These are phyloP conservation scores for Lamellibrachia luymesi DNA, from an alignment of 1,140 invertebrate species.

Conservation along the genomic window DNA sequence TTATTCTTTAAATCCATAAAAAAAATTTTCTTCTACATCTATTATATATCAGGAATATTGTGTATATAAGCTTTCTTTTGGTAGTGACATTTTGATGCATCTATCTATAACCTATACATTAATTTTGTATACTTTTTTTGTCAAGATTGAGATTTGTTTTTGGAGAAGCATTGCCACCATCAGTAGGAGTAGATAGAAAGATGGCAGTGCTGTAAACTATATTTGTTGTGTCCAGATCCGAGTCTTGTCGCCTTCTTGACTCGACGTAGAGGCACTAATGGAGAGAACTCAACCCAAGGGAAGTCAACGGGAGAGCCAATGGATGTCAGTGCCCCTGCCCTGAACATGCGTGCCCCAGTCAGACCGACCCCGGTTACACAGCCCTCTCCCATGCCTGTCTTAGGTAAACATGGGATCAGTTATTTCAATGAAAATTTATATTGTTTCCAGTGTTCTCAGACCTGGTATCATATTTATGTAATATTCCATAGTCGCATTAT, in stretches of 20 bases:
- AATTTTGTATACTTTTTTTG: no score
- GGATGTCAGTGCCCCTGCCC: background rate
- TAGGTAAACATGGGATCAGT: background rate
- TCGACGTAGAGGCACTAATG: background rate
- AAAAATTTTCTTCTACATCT: no score
- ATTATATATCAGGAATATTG: no score
- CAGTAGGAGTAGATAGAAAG: no score
- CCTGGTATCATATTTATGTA: background rate
- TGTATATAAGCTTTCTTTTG: no score
- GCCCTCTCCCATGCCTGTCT: background rate
- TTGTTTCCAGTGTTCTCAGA: background rate
- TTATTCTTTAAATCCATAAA: no score
- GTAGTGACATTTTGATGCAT: no score
- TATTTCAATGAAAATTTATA: background rate
- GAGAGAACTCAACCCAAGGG: background rate
- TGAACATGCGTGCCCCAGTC: background rate
- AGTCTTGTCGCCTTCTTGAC: slow-evolving; percentile 7
- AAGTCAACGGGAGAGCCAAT: background rate
- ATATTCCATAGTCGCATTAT: background rate
- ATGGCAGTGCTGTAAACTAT: background rate
- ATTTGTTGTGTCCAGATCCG: background rate
- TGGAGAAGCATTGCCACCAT: no score
- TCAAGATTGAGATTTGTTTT: no score
- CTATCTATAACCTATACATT: no score
- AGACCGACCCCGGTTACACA: background rate